phyloP scores from a whole-genome alignment of 2,888 invertebrate species.

The Pelosia muscerda region DNA sequence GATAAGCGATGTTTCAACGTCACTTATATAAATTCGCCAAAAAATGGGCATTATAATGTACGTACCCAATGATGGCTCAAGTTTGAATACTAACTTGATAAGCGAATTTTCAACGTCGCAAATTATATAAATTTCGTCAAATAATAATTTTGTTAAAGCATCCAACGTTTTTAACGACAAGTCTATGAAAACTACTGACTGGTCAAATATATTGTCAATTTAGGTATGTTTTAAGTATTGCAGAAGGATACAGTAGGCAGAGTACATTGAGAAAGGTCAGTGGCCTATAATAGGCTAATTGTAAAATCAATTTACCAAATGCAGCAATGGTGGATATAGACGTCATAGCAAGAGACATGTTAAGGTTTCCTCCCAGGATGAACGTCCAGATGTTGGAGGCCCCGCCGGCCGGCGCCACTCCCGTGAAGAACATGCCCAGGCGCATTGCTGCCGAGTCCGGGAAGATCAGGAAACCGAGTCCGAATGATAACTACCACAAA shows the following conservation, averaged over 20 bases:
- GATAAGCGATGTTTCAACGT: too few relatives aligned
- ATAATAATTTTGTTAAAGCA: too few relatives aligned
- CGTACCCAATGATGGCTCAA: too few relatives aligned
- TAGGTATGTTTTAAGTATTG: too few relatives aligned
- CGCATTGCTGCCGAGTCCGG: slow-evolving; percentile 88
- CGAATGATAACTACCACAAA: slow-evolving; percentile 89
- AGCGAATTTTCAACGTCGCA: too few relatives aligned
- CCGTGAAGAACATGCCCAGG: slow-evolving; percentile 95
- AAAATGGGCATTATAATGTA: too few relatives aligned
- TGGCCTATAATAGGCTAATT: neutral
- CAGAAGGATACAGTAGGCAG: neutral
- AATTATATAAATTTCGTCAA: too few relatives aligned
- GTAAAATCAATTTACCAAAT: slow-evolving; percentile 88
- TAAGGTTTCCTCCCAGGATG: slow-evolving; percentile 96
- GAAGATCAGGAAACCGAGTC: slow-evolving; percentile 90
- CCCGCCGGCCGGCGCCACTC: slow-evolving; percentile 97
- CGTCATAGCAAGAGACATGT: slow-evolving; percentile 98
- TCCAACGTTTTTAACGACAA: too few relatives aligned
- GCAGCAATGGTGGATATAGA: slow-evolving; percentile 95
- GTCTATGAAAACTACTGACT: too few relatives aligned
- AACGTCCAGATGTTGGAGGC: slow-evolving; percentile 99
- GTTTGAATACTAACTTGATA: too few relatives aligned
- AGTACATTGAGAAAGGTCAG: neutral
- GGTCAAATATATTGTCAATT: too few relatives aligned
- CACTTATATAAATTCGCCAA: too few relatives aligned